phyloP scores from a whole-genome alignment of 2,113 vertebrate genomes.

The Paedocypris sp. region DNA sequence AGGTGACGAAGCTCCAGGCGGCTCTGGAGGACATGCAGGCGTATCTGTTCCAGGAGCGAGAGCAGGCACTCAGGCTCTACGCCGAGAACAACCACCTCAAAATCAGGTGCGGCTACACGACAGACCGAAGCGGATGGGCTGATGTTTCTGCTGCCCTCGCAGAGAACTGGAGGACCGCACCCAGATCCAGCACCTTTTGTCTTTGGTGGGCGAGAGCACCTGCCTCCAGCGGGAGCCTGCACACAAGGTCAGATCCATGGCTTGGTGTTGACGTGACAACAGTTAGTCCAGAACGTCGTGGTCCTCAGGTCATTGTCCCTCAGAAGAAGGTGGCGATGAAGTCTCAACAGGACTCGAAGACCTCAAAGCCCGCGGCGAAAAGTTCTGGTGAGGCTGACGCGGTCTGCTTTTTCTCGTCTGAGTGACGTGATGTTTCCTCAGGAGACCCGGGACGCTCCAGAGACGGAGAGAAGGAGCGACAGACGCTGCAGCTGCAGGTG shows the following conservation, averaged over 20 bases:
- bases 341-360: conserved; percentile 43
- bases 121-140: neutral
- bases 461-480: conserved; percentile 50
- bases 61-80: conserved; percentile 82
- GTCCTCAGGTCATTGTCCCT: conserved; percentile 69
- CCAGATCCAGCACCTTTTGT: conserved; percentile 85
- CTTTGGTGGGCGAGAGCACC: conserved; percentile 78
- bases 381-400: too few species aligned
- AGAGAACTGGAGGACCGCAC: conserved; percentile 90
- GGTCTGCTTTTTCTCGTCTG: too few species aligned
- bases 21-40: conserved; percentile 92
- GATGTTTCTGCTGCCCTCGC: conserved; percentile 1
- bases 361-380: conserved; percentile 45
- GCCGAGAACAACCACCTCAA: conserved; percentile 89
- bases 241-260: conserved; percentile 64
- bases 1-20: conserved; percentile 78
- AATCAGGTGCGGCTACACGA: conserved; percentile 68
- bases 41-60: conserved; percentile 87
- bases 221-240: conserved; percentile 88
- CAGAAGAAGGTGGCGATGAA: conserved; percentile 57
- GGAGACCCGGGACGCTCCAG: conserved; percentile 33
- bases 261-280: too few species aligned
- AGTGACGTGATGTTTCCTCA: conserved; percentile 35
- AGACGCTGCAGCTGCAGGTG: conserved; percentile 81
- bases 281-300: neutral